Evolutionary conservation across 2,888 invertebrate genomes (phyloP), one percentile per base, ranked within the genome.

Genomic region (Gonocerus acuteangulatus): DNA sequence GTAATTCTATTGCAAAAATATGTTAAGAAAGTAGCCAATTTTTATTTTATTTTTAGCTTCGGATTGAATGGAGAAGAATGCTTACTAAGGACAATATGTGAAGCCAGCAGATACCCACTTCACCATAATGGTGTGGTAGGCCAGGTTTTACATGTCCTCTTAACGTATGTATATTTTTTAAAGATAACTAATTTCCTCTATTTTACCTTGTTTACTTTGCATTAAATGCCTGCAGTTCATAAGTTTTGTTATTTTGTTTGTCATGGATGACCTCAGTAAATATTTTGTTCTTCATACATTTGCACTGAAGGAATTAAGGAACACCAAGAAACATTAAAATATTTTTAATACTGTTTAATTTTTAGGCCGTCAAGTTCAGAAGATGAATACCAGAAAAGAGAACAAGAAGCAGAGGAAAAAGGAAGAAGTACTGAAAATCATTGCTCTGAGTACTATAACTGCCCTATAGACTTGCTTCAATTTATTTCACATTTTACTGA

Each of bases 381-480:
- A 45, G 72, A 73, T 21, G 80, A 82, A 64, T 74, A 77, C 58
- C 69, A 83, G 62, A 76, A 79, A 16, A 77, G 78, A 60, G 75
- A 73, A 62, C 79, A 78, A 69, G 78, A 78, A 68, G 77, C 80
- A 69, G 83, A 83, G 9, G 82, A 83, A 71, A 75, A 76, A 18
- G 63, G 63, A 15, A 61, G 56, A 39, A 27, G 27, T 6, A 54
- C 57, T 11, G 52, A 60, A 13, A 27, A 27, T 4, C 62, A 67
- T 27, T 67, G 67, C 42, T 48, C 49, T 9, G 23, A 61, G 1
- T 63, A 62, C 45, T 63, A 62, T n/a, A 60, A 60, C 7, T 67
- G 67, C 48, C 62, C 63, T 11, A 44, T 45, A 36, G 65, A 65
- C 48, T 23, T 67, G n/a, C 45, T 67, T 3, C 63, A 65, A 47